These are phyloP conservation scores for Azorinus chamasolen DNA, from an alignment of 2,888 invertebrate genomes.

Conservation along the genomic window DNA sequence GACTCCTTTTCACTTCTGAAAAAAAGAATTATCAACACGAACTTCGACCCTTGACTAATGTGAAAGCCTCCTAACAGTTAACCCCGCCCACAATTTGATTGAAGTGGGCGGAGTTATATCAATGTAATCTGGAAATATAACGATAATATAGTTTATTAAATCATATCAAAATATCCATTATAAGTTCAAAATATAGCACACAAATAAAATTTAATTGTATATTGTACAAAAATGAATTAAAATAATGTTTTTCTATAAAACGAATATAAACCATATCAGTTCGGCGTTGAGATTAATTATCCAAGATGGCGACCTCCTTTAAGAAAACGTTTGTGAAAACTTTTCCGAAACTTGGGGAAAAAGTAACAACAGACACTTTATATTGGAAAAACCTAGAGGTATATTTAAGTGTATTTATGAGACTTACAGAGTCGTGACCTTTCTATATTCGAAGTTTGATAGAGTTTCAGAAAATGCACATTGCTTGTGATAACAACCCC, in stretches of 20 bases:
- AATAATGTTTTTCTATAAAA: too few species aligned
- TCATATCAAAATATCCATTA: too few species aligned
- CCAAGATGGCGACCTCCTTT: conserved; percentile 88
- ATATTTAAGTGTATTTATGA: conserved; percentile 88
- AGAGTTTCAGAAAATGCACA: too few species aligned
- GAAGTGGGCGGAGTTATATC: too few species aligned
- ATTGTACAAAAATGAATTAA: too few species aligned
- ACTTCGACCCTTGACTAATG: conserved; percentile 60
- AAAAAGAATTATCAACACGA: conserved; percentile 61
- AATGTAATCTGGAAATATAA: background rate
- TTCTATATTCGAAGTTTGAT: too few species aligned
- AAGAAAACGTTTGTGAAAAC: conserved; percentile 90
- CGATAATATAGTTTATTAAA: background rate
- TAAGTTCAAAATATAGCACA: too few species aligned
- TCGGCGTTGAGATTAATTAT: conserved; percentile 14
- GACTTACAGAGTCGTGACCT: background rate
- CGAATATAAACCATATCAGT: too few species aligned
- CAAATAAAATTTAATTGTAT: too few species aligned
- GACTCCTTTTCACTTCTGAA: conserved; percentile 54
- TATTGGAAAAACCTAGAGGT: conserved; percentile 97
- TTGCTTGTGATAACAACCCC: too few species aligned
- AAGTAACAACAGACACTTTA: conserved; percentile 91
- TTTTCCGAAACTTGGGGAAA: conserved; percentile 90
- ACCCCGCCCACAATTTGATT: conserved; percentile 28
- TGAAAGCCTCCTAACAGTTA: conserved; percentile 13